Evolutionary conservation across 2,888 invertebrate genomes (phyloP).

Genomic region (Ophraella communa): DNA sequence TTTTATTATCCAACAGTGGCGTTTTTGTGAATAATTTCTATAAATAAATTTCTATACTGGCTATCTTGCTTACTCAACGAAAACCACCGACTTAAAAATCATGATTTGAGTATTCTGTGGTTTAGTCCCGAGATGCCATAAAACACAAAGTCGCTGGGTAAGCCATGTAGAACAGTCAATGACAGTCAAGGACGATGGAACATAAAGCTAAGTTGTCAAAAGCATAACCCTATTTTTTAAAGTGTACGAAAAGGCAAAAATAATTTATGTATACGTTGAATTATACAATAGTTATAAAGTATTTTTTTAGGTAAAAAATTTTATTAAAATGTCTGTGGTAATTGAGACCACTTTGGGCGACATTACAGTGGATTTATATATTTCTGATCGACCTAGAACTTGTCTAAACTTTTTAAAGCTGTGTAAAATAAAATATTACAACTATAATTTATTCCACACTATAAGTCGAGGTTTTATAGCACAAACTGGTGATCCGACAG

Average conservation of each 20-base stretch:
- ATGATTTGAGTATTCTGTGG: too few relatives aligned
- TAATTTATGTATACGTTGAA: neutral
- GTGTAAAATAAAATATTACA: slow-evolving; percentile 98
- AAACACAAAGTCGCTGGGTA: too few relatives aligned
- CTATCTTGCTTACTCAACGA: too few relatives aligned
- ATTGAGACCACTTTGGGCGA: slow-evolving; percentile 98
- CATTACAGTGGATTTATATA: slow-evolving; percentile 91
- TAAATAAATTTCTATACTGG: too few relatives aligned
- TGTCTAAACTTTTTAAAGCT: slow-evolving; percentile 94
- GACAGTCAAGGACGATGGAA: too few relatives aligned
- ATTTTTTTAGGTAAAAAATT: neutral
- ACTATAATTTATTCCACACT: slow-evolving; percentile 91
- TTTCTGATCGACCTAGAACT: slow-evolving; percentile 84
- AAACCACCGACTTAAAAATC: too few relatives aligned
- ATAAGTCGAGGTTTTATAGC: slow-evolving; percentile 94
- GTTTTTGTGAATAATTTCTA: too few relatives aligned
- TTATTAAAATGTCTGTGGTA: slow-evolving; percentile 86
- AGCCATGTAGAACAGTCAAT: too few relatives aligned
- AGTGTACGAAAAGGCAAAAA: neutral
- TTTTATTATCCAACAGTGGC: too few relatives aligned
- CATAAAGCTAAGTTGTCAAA: neutral
- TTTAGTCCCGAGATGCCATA: too few relatives aligned
- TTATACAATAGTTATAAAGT: neutral
- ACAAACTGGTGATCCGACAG: slow-evolving; percentile 96
- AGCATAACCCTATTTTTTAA: neutral